Percentiles rank a stretch among this genome's conserved stretches.
phyloP scores from a whole-genome alignment of 1,140 invertebrate genomes.

The Drosophila ohnishii region DNA sequence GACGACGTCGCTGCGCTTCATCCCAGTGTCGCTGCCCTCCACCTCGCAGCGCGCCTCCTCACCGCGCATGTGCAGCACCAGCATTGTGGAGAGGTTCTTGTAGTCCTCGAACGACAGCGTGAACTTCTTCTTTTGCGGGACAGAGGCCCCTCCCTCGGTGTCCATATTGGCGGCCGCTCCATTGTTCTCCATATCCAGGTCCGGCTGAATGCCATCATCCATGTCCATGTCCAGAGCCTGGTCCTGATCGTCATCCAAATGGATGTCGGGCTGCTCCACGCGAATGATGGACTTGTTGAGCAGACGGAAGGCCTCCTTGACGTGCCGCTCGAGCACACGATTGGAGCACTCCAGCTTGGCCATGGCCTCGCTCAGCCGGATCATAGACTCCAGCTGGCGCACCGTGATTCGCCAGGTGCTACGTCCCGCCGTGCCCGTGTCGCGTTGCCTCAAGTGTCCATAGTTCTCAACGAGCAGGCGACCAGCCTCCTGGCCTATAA shows the following conservation, averaged over 20 bases:
- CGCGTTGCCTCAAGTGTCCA: conserved; percentile 92
- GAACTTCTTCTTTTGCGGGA: conserved; percentile 89
- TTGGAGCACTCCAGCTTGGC: conserved; percentile 97
- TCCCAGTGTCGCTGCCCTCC: conserved; percentile 87
- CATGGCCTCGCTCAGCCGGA: conserved; percentile 97
- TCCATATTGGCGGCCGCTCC: conserved; percentile 67
- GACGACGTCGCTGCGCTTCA: conserved; percentile 92
- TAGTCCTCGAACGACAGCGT: conserved; percentile 98
- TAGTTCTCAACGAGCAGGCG: conserved; percentile 95
- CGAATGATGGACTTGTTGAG: conserved; percentile 99
- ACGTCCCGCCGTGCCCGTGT: conserved; percentile 88
- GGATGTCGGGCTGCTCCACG: conserved; percentile 98
- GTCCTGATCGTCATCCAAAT: conserved; percentile 89
- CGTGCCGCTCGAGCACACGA: conserved; percentile 93
- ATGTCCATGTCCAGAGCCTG: conserved; percentile 63
- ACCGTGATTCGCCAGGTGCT: conserved; percentile 98
- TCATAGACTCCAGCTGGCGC: conserved; percentile 99
- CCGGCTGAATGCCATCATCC: conserved; percentile 2
- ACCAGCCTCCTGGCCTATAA: conserved; percentile 92
- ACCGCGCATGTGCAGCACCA: conserved; percentile 94
- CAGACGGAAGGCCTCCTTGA: conserved; percentile 95
- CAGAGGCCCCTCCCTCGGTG: conserved; percentile 26
- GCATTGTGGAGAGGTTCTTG: conserved; percentile 95
- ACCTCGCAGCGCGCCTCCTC: conserved; percentile 89
- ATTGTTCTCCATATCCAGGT: conserved; percentile 74